These are phyloP conservation scores for Paracanthobrama guichenoti DNA, from an alignment of 2,113 vertebrate species.

Conservation along the genomic window DNA sequence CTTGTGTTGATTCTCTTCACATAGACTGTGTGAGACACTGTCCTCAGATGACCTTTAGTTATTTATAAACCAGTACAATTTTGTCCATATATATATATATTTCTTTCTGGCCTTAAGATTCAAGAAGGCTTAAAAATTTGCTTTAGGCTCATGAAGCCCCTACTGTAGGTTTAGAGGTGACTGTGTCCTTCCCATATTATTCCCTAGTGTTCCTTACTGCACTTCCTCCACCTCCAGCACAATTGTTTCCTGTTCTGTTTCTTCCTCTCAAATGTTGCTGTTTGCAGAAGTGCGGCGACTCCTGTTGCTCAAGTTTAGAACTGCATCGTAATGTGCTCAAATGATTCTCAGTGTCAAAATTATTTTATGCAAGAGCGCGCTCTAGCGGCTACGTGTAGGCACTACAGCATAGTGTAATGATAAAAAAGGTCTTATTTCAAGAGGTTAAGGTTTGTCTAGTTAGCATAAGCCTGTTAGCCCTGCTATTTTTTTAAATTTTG, in stretches of 20 bases:
- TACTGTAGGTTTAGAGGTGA: neutral
- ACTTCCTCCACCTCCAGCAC: neutral
- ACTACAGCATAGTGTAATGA: neutral
- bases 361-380: neutral
- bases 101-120: neutral
- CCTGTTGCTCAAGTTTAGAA: constrained; percentile 6
- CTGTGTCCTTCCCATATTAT: constrained; percentile 5
- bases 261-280: neutral
- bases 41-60: neutral
- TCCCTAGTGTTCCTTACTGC: neutral
- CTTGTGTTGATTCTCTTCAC: neutral
- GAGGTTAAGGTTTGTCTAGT: too few species aligned
- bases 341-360: neutral
- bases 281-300: neutral
- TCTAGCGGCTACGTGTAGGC: neutral
- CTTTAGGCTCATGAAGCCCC: neutral
- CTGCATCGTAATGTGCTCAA: neutral
- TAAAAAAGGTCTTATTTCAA: neutral
- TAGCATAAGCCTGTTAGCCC: too few species aligned
- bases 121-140: neutral
- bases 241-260: neutral
- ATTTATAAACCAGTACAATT: neutral
- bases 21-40: neutral
- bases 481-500: neutral
- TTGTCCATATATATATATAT: neutral